Evolutionary conservation across 1,140 invertebrate species (phyloP), one percentile per base, ranked within the genome.

Genomic region (Sminthurinus signatus): DNA sequence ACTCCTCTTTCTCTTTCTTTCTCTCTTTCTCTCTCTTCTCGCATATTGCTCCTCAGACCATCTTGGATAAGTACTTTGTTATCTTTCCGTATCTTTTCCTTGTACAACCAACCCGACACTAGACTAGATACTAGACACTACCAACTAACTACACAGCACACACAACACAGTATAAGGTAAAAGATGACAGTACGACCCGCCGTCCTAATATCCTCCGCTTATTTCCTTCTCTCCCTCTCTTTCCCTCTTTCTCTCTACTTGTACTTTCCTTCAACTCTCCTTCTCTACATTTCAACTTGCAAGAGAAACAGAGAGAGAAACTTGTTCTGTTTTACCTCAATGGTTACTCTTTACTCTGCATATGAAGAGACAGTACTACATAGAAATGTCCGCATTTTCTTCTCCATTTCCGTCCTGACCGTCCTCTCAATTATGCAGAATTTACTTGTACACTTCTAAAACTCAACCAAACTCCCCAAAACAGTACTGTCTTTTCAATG

Each of bases 1-100:
- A 39, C 23, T 36, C 43, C 21, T 4, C 28, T 1, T 14, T 21
- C 36, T 23, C 36, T 29, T 21, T 60, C 52, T 56, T 46, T 56
- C 27, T 50, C 31, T 60, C 28, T 21, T 48, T 42, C 50, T 65
- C n/a, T n/a, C n/a, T n/a, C 28, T 58, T 52, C 46, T 60, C 65
- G 63, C 48, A 56, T 46, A 44, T 59, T 59, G 25, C 57, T 32
- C 56, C 27, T 17, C 14, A 54, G 29, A 23, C 52, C 59, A 60
- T 60, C 57, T 46, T 39, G 36, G 50, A 32, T 61, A 69, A 69
- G 62, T 69, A 65, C 67, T 65, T 65, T 69, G 67, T 69, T 69
- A 69, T 69, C 67, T 65, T 69, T 69, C 65, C 65, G 55, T 55
- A 28, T 52, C 32, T 36, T 15, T 36, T 8, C 32, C 5, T 8